Evolutionary conservation across 1,140 invertebrate species (phyloP).

Genomic region (Ceratosolen fusciceps): DNA sequence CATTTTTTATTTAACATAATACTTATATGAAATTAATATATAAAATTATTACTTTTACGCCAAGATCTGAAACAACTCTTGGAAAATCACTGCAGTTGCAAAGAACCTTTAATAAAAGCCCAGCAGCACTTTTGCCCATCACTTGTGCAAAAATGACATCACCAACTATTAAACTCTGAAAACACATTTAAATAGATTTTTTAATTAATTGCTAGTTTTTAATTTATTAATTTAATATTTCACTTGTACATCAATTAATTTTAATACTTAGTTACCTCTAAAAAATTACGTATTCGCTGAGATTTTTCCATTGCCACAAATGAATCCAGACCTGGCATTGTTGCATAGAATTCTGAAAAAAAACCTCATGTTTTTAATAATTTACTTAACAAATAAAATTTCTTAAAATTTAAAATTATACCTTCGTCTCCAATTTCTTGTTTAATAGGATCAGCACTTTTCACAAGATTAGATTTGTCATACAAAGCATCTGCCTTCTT

Average conservation of each 20-base stretch:
- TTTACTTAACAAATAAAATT: slow-evolving; percentile 20
- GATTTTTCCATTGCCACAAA: slow-evolving; percentile 82
- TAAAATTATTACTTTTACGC: slow-evolving; percentile 78
- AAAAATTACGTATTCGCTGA: slow-evolving; percentile 82
- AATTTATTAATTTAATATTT: background rate
- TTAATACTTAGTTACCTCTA: slow-evolving; percentile 76
- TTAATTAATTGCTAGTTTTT: background rate
- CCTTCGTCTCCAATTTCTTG: slow-evolving; percentile 68
- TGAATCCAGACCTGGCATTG: slow-evolving; percentile 88
- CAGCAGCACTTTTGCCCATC: slow-evolving; percentile 79
- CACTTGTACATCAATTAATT: too few relatives aligned
- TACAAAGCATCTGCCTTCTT: slow-evolving; percentile 83
- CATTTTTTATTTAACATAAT: slow-evolving; percentile 4
- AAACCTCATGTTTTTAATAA: slow-evolving; percentile 19
- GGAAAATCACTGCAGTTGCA: slow-evolving; percentile 84
- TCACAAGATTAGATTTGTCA: slow-evolving; percentile 73
- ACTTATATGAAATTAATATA: slow-evolving; percentile 13
- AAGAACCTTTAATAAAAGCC: slow-evolving; percentile 85
- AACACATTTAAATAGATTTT: slow-evolving; percentile 49
- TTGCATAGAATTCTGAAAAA: slow-evolving; percentile 80
- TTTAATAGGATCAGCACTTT: slow-evolving; percentile 63
- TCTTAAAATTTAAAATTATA: slow-evolving; percentile 49
- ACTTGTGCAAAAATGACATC: slow-evolving; percentile 89
- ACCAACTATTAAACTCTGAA: slow-evolving; percentile 83
- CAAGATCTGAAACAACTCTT: slow-evolving; percentile 86